Conservation (phyloP, 2,797 vertebrate genomes). For the Oryzias dopingdopingensis region DNA sequence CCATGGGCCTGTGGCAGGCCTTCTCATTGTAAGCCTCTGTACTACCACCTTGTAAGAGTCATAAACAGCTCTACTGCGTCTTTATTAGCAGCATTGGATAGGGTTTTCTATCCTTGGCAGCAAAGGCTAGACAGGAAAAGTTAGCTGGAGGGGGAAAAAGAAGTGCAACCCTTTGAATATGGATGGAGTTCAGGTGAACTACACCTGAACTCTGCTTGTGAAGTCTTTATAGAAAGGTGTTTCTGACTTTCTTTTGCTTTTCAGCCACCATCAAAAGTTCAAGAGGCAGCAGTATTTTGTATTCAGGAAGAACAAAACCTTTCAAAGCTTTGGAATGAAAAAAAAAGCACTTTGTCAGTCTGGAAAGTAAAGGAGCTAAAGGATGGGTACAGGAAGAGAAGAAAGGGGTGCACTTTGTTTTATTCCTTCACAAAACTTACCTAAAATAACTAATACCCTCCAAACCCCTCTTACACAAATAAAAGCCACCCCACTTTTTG, state of each 20-base stretch:
- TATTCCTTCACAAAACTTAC: conserved; percentile 61
- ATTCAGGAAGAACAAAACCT: conserved; percentile 78
- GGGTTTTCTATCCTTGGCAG: conserved; percentile 38
- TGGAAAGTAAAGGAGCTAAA: conserved; percentile 72
- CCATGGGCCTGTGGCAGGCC: conserved; percentile 32
- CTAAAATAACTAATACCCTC: conserved; percentile 51
- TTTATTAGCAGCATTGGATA: conserved; percentile 47
- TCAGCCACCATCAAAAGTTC: conserved; percentile 83
- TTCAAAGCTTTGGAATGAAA: conserved; percentile 80
- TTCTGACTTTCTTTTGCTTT: conserved; percentile 77
- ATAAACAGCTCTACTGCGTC: conserved; percentile 44
- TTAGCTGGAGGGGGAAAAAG: conserved; percentile 54
- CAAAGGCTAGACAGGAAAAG: conserved; percentile 46
- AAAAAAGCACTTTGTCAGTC: conserved; percentile 74
- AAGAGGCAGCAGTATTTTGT: conserved; percentile 80
- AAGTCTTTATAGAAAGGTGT: conserved; percentile 77
- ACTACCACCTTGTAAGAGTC: conserved; percentile 27
- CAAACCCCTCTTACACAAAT: not conserved
- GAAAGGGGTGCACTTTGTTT: conserved; percentile 71
- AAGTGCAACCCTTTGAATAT: conserved; percentile 67
- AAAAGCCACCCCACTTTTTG: not conserved
- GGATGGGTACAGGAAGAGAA: conserved; percentile 53
- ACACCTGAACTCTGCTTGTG: conserved; percentile 79
- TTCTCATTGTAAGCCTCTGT: conserved; percentile 32
- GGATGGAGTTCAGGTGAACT: conserved; percentile 80